Evolutionary conservation across 2,797 vertebrate species (phyloP).

Genomic region (Cyclopterus lumpus): DNA sequence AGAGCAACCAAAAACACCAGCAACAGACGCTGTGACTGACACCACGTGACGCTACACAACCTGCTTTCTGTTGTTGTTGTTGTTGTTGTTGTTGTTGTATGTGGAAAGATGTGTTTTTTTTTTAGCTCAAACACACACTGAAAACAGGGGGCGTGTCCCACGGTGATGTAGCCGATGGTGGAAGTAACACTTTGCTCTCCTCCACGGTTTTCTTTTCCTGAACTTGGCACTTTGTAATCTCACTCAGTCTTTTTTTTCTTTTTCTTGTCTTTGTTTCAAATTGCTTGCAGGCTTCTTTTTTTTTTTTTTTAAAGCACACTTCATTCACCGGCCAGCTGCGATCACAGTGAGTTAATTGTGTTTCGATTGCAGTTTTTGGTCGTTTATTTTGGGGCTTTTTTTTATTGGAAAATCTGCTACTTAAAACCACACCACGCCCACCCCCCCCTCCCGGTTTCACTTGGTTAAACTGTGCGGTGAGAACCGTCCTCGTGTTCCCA

Average conservation of each 20-base stretch:
- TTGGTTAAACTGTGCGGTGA: background rate
- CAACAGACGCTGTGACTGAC: no score
- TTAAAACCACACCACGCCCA: no score
- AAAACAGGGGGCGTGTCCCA: no score
- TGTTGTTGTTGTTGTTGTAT: no score
- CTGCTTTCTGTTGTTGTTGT: no score
- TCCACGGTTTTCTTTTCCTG: slow-evolving; percentile 20
- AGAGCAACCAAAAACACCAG: no score
- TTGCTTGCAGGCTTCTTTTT: slow-evolving; percentile 60
- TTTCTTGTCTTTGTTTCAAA: slow-evolving; percentile 54
- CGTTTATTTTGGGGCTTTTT: slow-evolving; percentile 33
- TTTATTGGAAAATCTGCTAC: slow-evolving; percentile 12
- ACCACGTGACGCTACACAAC: no score
- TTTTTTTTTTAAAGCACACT: slow-evolving; percentile 18
- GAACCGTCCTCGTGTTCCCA: background rate
- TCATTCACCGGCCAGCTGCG: slow-evolving; percentile 57
- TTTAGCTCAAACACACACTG: slow-evolving; percentile 64
- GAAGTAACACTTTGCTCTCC: no score
- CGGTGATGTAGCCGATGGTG: slow-evolving; percentile 47
- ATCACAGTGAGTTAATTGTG: slow-evolving; percentile 30
- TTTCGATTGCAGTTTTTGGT: slow-evolving; percentile 33
- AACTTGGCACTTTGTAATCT: slow-evolving; percentile 53
- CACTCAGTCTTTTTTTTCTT: slow-evolving; percentile 20
- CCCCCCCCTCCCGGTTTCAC: no score
- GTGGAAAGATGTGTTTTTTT: no score